Evolutionary conservation across 2,888 invertebrate genomes (phyloP), one percentile per base, ranked within the genome.

Genomic region (Eilema sororculum): DNA sequence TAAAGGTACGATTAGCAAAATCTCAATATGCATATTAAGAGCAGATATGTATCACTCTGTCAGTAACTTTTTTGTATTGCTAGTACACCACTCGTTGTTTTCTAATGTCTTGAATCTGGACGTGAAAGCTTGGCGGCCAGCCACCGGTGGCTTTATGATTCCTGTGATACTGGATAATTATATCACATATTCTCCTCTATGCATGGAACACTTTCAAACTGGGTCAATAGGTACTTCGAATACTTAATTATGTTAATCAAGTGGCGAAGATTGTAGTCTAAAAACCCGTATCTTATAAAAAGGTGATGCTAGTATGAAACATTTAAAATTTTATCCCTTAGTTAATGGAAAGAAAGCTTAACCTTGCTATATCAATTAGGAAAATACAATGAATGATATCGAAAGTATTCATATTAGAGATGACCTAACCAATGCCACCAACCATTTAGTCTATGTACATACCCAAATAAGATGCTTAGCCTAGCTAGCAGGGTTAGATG

Each of bases 131-230:
- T 89, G 90, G 89, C 90, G 78, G 68, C 66, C 41, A 65, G 85
- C 90, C 87, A 89, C 83, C 78, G 73, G 73, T 76, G 82, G 79
- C 78, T 84, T 87, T 86, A 86, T 81, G 81, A 84, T 78, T 78
- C 79, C 71, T 72, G 78, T 67, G 71, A 81, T 82, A 83, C 78
- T 79, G 84, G 78, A 81, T 74, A 78, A 82, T 78, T 79, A 85
- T 74, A 69, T 73, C 77, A 68, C 12, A 68, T 70, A 72, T 69
- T 80, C 75, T 58, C 76, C 74, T 76, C 78, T 68, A 69, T 78
- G 67, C 62, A 75, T 65, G 76, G 63, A 74, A 74, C 72, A 52
- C 75, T 74, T 73, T 71, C 73, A 76, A 82, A 82, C 75, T 79
- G 68, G 80, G 67, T 56, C 78, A 73, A 67, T 16, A 56, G 5